phyloP scores from a whole-genome alignment of 2,797 vertebrate species.

The Zonotrichia albicollis region DNA sequence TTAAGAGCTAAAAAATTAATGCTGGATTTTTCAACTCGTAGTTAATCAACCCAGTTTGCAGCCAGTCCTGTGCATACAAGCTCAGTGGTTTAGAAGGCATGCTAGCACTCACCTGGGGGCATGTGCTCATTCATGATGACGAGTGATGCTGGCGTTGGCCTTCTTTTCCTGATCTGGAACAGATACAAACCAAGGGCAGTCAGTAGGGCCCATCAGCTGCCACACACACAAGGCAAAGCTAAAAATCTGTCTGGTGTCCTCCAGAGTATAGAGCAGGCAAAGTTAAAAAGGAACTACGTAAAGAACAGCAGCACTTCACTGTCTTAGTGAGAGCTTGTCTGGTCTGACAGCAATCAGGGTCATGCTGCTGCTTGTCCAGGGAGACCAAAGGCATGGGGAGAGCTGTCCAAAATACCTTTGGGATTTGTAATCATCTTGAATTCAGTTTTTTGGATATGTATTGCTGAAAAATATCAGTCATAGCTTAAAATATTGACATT shows the following conservation, averaged over 20 bases:
- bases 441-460: neutral
- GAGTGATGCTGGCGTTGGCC: constrained; percentile 88
- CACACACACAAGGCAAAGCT: neutral
- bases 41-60: neutral
- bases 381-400: neutral
- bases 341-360: neutral
- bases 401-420: neutral
- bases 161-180: constrained; percentile 86
- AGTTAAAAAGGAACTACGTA: neutral
- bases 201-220: neutral
- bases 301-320: neutral
- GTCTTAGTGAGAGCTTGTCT: neutral
- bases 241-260: neutral
- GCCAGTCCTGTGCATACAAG: neutral
- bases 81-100: neutral
- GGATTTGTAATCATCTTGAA: neutral
- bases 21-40: neutral
- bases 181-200: constrained; percentile 13
- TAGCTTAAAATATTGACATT: neutral
- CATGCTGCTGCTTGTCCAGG: neutral
- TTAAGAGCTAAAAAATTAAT: neutral
- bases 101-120: constrained; percentile 76
- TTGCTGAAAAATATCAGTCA: neutral
- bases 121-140: constrained; percentile 86
- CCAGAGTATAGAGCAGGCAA: neutral